Percentiles rank a stretch among this genome's conserved stretches.
phyloP scores from a whole-genome alignment of 1,140 invertebrate species.

The Aethina tumida region DNA sequence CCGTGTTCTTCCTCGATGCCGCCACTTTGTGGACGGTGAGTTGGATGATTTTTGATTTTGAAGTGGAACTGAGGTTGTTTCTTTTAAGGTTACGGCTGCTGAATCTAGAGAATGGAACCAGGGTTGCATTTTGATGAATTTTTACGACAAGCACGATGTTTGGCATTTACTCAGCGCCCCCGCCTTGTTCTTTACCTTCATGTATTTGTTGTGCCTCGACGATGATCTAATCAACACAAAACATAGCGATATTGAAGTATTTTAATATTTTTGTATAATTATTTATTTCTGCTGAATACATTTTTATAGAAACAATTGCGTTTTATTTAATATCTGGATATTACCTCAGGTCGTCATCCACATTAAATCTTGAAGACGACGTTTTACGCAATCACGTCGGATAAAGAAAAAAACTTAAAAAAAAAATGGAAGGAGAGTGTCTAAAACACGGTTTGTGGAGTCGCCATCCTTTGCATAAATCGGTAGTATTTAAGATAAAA shows the following conservation, averaged over 20 bases:
- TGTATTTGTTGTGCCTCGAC: slow-evolving; percentile 38
- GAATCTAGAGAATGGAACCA: slow-evolving; percentile 52
- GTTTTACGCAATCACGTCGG: too few relatives aligned
- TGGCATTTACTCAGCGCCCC: slow-evolving; percentile 64
- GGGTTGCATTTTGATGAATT: slow-evolving; percentile 51
- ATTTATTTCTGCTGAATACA: too few relatives aligned
- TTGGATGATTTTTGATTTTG: slow-evolving; percentile 15
- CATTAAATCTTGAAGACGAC: too few relatives aligned
- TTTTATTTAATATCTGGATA: too few relatives aligned
- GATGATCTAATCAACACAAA: slow-evolving; percentile 27
- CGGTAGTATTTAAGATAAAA: too few relatives aligned
- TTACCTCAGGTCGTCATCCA: too few relatives aligned
- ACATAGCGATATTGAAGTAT: slow-evolving; percentile 22
- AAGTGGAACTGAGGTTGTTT: slow-evolving; percentile 3
- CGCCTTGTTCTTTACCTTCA: slow-evolving; percentile 59
- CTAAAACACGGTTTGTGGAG: too few relatives aligned
- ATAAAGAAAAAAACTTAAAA: too few relatives aligned
- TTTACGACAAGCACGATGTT: slow-evolving; percentile 63
- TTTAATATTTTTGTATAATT: slow-evolving; percentile 15
- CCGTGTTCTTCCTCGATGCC: slow-evolving; percentile 66
- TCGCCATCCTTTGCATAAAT: too few relatives aligned
- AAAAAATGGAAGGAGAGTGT: too few relatives aligned
- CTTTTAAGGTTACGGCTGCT: slow-evolving; percentile 48
- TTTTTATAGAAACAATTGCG: too few relatives aligned
- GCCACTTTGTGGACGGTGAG: slow-evolving; percentile 69